Percentiles rank a stretch among this genome's conserved stretches.
Evolutionary conservation across 37 sponge, comb jelly and placozoan species (phyloP).

Genomic region (Aphrocallistes beatrix): DNA sequence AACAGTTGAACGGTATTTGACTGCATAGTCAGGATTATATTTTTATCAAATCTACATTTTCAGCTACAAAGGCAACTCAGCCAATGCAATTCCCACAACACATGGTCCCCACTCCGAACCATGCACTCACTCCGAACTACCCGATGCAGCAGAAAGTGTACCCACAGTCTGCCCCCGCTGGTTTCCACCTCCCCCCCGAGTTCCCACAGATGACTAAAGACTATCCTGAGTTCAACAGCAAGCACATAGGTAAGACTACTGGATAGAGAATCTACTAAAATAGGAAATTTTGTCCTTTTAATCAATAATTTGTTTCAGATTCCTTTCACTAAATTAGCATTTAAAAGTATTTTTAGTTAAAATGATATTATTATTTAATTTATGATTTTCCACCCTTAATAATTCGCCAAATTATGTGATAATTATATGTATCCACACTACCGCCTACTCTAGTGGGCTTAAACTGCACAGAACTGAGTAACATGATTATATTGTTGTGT

Average conservation of each 20-base stretch:
- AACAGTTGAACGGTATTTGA: too few relatives aligned
- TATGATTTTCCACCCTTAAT: too few relatives aligned
- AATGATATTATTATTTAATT: neutral
- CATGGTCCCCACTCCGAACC: neutral
- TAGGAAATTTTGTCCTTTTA: neutral
- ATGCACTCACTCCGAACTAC: neutral
- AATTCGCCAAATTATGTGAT: too few relatives aligned
- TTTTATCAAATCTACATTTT: too few relatives aligned
- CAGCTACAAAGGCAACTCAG: neutral
- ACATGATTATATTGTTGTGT: neutral
- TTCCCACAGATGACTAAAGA: neutral
- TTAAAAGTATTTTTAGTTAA: neutral
- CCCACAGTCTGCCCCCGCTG: neutral
- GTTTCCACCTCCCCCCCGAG: neutral
- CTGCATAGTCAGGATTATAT: too few relatives aligned
- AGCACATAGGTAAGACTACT: neutral
- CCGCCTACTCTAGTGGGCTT: too few relatives aligned
- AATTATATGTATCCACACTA: too few relatives aligned
- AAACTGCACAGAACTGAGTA: too few relatives aligned
- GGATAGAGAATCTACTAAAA: too few relatives aligned
- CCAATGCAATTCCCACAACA: conserved; percentile 7
- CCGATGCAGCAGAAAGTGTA: neutral
- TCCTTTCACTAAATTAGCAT: too few relatives aligned
- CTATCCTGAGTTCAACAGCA: neutral
- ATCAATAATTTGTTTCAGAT: neutral